These are phyloP conservation scores for Drosophila mulleri DNA, from an alignment of 2,888 invertebrate genomes.

Conservation along the genomic window DNA sequence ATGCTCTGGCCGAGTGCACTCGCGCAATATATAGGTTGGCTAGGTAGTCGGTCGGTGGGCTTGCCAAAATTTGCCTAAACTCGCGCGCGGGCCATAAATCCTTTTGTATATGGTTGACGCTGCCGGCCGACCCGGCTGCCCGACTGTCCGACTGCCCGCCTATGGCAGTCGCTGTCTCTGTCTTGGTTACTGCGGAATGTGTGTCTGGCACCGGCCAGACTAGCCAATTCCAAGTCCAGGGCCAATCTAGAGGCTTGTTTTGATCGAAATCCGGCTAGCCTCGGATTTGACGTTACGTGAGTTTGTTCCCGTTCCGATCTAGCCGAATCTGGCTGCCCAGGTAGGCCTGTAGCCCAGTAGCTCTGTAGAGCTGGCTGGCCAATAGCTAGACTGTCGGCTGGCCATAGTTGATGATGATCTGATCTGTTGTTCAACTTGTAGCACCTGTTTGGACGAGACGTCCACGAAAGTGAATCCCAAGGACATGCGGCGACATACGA, in stretches of 20 bases:
- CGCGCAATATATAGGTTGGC: conserved; percentile 48
- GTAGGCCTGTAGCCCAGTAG: conserved; percentile 36
- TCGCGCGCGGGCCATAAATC: conserved; percentile 72
- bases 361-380: conserved; percentile 43
- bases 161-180: conserved; percentile 28
- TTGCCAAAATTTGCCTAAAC: conserved; percentile 76
- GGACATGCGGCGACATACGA: conserved; percentile 37
- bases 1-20: conserved; percentile 39
- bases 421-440: conserved; percentile 59
- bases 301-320: conserved; percentile 28
- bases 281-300: conserved; percentile 67
- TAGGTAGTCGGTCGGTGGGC: conserved; percentile 51
- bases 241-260: conserved; percentile 73
- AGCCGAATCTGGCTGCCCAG: conserved; percentile 25
- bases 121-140: conserved; percentile 7
- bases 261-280: conserved; percentile 71
- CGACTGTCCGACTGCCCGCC: conserved; percentile 18
- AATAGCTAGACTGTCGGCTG: conserved; percentile 24
- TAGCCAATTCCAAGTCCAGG: conserved; percentile 59
- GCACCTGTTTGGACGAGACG: conserved; percentile 66
- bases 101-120: conserved; percentile 44
- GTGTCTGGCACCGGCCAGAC: conserved; percentile 52
- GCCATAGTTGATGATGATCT: conserved; percentile 64
- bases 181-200: conserved; percentile 18
- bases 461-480: conserved; percentile 63